phyloP scores from a whole-genome alignment of 2,888 invertebrate species.

The Chalcis sispes region DNA sequence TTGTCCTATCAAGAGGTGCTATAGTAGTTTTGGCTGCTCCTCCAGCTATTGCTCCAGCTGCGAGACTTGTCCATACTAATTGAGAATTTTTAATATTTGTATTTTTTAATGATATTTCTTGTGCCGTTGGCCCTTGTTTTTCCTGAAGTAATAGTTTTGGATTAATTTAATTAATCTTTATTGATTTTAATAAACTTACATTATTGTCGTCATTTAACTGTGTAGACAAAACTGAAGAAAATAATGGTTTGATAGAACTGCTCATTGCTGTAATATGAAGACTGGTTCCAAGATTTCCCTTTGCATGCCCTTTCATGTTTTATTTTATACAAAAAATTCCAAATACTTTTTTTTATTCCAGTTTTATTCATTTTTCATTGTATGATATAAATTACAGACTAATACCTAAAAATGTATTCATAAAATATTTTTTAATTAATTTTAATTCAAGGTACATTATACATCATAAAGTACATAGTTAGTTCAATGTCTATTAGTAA shows the following conservation, averaged over 20 bases:
- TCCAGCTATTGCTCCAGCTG: conserved; percentile 95
- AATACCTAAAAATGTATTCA: conserved; percentile 9
- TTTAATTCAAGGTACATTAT: too few species aligned
- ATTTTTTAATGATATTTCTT: neutral
- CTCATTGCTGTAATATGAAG: conserved; percentile 34
- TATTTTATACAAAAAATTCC: conserved; percentile 13
- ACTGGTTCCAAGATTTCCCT: conserved; percentile 34
- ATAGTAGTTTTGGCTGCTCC: conserved; percentile 96
- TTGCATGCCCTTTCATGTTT: conserved; percentile 49
- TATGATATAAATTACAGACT: conserved; percentile 1
- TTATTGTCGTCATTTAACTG: conserved; percentile 15
- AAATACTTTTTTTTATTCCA: conserved; percentile 1
- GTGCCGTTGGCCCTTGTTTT: neutral
- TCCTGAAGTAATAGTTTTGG: conserved; percentile 24
- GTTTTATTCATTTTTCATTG: conserved; percentile 52
- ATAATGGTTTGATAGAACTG: conserved; percentile 22
- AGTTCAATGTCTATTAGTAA: too few species aligned
- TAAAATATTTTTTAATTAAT: too few species aligned
- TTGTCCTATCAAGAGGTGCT: conserved; percentile 97
- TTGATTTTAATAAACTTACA: conserved; percentile 21
- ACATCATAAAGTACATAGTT: too few species aligned
- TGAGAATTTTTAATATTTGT: conserved; percentile 77
- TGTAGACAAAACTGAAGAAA: conserved; percentile 1
- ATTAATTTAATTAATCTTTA: neutral
- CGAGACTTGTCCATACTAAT: conserved; percentile 87